phyloP scores from a whole-genome alignment of 2,888 invertebrate genomes.

The Diarsia dahlii region DNA sequence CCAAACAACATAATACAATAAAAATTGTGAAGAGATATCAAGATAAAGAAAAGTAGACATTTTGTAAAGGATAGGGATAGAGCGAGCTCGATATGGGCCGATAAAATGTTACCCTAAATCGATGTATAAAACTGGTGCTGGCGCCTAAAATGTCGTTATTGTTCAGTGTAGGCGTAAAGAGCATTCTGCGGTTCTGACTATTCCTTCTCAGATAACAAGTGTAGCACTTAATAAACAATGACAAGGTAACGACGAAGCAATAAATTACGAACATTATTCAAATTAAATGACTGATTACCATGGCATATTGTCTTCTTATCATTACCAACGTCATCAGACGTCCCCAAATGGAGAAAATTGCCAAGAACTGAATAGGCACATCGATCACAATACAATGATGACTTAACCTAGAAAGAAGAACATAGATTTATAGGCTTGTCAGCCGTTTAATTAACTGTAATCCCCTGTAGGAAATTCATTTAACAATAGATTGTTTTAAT shows the following conservation, averaged over 20 bases:
- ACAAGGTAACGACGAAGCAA: constrained; percentile 46
- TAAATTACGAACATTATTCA: constrained; percentile 54
- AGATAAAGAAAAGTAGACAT: constrained; percentile 27
- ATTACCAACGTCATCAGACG: constrained; percentile 31
- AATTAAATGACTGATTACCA: constrained; percentile 45
- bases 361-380: constrained; percentile 50
- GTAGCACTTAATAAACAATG: constrained; percentile 42
- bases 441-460: constrained; percentile 61
- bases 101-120: constrained; percentile 46
- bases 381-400: constrained; percentile 63
- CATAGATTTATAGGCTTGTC: constrained; percentile 63
- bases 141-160: constrained; percentile 55
- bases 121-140: constrained; percentile 31
- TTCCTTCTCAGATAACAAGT: constrained; percentile 34
- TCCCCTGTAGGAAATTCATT: constrained; percentile 66
- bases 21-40: constrained; percentile 21
- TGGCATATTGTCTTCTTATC: constrained; percentile 35
- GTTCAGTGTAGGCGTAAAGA: constrained; percentile 38
- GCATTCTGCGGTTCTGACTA: constrained; percentile 20
- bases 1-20: constrained; percentile 18
- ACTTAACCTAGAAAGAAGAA: constrained; percentile 58
- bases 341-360: constrained; percentile 46
- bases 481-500: constrained; percentile 72
- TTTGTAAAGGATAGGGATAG: constrained; percentile 4
- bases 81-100: constrained; percentile 13